phyloP scores from a whole-genome alignment of 2,113 vertebrate genomes.

The Pardalotus punctatus region DNA sequence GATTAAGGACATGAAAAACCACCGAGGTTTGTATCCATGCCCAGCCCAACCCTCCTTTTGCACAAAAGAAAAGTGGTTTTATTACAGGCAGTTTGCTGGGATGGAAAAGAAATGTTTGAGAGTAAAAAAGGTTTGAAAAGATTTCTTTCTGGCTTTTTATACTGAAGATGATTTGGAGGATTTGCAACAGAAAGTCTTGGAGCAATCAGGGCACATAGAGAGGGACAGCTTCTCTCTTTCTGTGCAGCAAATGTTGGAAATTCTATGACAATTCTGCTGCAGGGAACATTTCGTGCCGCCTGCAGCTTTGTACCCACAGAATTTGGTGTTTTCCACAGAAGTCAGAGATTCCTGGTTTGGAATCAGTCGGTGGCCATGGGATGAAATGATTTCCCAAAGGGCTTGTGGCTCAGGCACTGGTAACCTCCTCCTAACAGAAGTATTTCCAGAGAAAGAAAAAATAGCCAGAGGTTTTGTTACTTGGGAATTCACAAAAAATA shows the following conservation, averaged over 20 bases:
- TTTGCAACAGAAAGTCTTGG: neutral
- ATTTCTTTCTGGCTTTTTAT: neutral
- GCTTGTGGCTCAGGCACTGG: neutral
- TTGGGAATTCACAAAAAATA: neutral
- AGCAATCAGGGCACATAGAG: neutral
- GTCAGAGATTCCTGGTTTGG: neutral
- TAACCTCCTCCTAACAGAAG: neutral
- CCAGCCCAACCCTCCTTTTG: neutral
- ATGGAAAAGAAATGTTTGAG: neutral
- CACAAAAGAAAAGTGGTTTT: neutral
- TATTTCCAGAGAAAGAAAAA: neutral
- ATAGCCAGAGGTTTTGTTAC: neutral
- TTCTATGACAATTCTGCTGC: neutral
- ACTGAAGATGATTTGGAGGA: neutral
- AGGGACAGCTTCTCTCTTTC: neutral
- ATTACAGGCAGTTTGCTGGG: neutral
- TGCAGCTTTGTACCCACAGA: neutral
- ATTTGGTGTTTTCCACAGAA: neutral
- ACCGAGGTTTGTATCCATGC: conserved; percentile 78
- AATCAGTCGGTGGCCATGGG: neutral
- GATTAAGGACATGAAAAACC: conserved; percentile 75
- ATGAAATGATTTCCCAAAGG: neutral
- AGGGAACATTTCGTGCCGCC: neutral
- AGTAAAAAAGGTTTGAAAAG: neutral
- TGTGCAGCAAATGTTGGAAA: neutral